A percentile compares a stretch with the other conserved stretches of the same genome.
These are phyloP conservation scores for Saguinus imperator DNA, from an alignment of 2,113 vertebrate species.

Conservation along the genomic window DNA sequence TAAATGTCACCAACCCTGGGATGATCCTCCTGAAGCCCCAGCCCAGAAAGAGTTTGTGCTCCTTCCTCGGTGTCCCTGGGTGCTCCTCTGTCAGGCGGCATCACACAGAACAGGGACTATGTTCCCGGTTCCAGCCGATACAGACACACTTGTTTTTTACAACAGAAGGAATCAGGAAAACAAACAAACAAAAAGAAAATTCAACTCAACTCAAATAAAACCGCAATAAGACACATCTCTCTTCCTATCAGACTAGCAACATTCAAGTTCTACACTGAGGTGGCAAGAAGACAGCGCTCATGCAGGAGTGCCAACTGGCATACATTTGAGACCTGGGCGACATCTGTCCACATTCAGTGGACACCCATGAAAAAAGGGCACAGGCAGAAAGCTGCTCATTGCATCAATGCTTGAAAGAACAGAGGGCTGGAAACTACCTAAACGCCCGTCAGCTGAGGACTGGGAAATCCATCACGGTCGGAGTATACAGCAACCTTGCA, in stretches of 20 bases:
- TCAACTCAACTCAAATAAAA: background rate
- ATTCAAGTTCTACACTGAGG: background rate
- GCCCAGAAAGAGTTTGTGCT: background rate
- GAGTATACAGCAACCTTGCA: background rate
- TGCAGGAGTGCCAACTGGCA: background rate
- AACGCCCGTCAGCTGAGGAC: background rate
- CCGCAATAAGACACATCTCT: background rate
- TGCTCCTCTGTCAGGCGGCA: background rate
- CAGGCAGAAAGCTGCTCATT: rapidly evolving
- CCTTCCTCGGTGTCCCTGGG: no score
- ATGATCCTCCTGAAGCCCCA: background rate
- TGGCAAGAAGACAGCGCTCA: background rate
- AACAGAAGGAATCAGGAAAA: background rate
- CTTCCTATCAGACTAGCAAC: background rate
- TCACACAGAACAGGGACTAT: rapidly evolving
- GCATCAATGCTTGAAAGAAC: background rate
- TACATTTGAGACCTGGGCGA: background rate
- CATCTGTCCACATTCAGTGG: no score
- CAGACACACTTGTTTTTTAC: no score
- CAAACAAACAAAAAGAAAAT: background rate
- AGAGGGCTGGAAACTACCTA: background rate
- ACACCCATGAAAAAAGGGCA: background rate
- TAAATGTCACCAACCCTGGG: background rate
- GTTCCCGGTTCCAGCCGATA: background rate
- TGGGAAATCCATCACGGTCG: no score